Percentiles rank a stretch among this genome's conserved stretches.
These are phyloP conservation scores for Sylvicola cinctus DNA, from an alignment of 2,888 invertebrate species.

Conservation along the genomic window DNA sequence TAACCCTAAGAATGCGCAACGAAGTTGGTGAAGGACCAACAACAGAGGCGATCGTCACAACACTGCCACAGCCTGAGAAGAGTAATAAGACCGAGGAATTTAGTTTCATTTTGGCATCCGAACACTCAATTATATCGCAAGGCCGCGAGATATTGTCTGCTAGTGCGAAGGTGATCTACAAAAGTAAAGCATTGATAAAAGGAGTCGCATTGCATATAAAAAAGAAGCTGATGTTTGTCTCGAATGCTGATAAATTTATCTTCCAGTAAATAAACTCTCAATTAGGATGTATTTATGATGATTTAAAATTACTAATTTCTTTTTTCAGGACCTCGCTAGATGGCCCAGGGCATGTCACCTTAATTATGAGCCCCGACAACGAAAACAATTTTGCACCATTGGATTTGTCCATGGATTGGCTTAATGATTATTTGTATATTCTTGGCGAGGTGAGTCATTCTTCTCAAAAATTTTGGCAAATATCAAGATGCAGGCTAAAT, in stretches of 20 bases:
- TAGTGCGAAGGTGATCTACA: conserved; percentile 13
- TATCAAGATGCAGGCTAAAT: conserved; percentile 53
- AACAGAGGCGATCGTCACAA: conserved; percentile 39
- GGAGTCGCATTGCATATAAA: conserved; percentile 63
- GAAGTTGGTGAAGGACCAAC: conserved; percentile 59
- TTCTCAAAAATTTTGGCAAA: conserved; percentile 36
- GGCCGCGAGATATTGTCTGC: conserved; percentile 23
- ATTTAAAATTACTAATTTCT: not conserved
- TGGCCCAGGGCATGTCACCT: conserved; percentile 11
- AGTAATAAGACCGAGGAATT: conserved; percentile 10
- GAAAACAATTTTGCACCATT: conserved; percentile 39
- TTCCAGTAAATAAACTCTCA: conserved; percentile 24
- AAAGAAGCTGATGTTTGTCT: conserved; percentile 51
- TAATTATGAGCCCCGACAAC: conserved; percentile 34
- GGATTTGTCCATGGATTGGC: conserved; percentile 70
- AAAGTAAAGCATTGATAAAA: conserved; percentile 19
- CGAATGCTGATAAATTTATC: conserved; percentile 49
- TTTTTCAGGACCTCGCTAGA: conserved; percentile 6
- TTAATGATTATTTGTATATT: conserved; percentile 66
- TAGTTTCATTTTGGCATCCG: conserved; percentile 41
- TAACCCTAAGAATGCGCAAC: conserved; percentile 60
- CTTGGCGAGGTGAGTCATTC: conserved; percentile 41
- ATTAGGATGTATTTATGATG: not conserved
- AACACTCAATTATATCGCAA: conserved; percentile 44
- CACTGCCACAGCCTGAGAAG: conserved; percentile 28